phyloP scores from a whole-genome alignment of 2,888 invertebrate species.

The Melikaiella ostensackeni region DNA sequence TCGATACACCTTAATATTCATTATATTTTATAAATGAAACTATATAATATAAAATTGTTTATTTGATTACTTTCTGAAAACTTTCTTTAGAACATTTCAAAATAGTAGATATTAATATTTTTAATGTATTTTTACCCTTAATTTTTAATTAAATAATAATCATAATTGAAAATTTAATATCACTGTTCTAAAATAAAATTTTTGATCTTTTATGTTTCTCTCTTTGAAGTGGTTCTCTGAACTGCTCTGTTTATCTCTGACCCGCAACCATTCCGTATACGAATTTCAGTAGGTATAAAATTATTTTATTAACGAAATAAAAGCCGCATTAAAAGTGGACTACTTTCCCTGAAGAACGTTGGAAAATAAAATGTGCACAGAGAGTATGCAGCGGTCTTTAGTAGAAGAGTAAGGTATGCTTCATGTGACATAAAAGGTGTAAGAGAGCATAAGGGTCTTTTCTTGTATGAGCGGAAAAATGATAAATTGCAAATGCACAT shows the following conservation, averaged over 20 bases:
- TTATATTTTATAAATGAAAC: too few species aligned
- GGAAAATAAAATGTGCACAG: background rate
- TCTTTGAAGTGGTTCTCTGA: background rate
- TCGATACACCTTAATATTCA: too few species aligned
- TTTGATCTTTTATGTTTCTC: background rate
- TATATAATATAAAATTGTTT: too few species aligned
- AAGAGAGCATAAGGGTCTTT: background rate
- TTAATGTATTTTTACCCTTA: too few species aligned
- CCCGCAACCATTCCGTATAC: background rate
- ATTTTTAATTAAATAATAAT: too few species aligned
- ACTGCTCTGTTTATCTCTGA: background rate
- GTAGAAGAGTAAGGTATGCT: background rate
- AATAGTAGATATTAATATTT: too few species aligned
- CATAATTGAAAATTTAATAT: too few species aligned
- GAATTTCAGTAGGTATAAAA: background rate
- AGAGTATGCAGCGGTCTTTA: background rate
- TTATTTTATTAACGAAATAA: background rate
- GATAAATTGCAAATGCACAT: background rate
- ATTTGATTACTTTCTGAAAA: background rate
- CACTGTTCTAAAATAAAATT: background rate
- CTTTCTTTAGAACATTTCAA: too few species aligned
- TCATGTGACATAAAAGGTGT: background rate
- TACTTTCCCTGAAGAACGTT: constrained; percentile 2
- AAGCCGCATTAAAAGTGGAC: background rate
- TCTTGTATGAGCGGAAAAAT: background rate